Evolutionary conservation across 92 coral and sea anemone species (phyloP), one percentile per base, ranked within the genome.

Genomic region (Siderastrea siderea): DNA sequence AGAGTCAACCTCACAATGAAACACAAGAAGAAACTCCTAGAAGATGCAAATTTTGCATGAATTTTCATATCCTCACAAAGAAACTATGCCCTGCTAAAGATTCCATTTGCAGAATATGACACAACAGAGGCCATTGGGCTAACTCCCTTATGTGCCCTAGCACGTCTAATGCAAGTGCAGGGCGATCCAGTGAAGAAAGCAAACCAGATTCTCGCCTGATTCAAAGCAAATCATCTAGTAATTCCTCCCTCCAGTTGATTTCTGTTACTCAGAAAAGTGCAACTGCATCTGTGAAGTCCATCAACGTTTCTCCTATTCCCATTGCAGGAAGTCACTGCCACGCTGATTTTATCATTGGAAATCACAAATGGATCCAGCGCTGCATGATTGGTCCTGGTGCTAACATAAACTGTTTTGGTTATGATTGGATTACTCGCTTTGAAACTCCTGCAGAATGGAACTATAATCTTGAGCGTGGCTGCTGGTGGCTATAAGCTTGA

Each of bases 331-430:
- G 47, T 59, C 86, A 58, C 80, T 87, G 68, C 80, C 67, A 55
- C 55, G 81, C 86, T 59, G 57, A 77, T 77, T 86, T 67, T 67
- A 43, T 77, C 14, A 52, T 77, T 50, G 68, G 77, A 48, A 86
- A 64, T 68, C 90, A 67, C 47, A 67, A 76, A 78, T 77, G 84
- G 84, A 49, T 52, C 67, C 67, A 26, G 44, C 62, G 49, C 6
- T 62, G 84, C 68, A 86, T 76, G 77, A 49, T 86, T 76, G 90
- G 77, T 68, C 55, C 77, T 52, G 83, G 87, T 64, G 68, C 70
- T 38, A 72, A 83, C 79, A 82, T 82, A 60, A 81, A 81, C 86
- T 81, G 86, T 67, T 77, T 67, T 54, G 68, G 86, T 51, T 82
- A 70, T 69, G 67, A 82, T 50, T 68, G 49, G 86, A 69, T 82